These are phyloP conservation scores for Alligator sinensis DNA, from an alignment of 2,113 vertebrate species.

Conservation along the genomic window DNA sequence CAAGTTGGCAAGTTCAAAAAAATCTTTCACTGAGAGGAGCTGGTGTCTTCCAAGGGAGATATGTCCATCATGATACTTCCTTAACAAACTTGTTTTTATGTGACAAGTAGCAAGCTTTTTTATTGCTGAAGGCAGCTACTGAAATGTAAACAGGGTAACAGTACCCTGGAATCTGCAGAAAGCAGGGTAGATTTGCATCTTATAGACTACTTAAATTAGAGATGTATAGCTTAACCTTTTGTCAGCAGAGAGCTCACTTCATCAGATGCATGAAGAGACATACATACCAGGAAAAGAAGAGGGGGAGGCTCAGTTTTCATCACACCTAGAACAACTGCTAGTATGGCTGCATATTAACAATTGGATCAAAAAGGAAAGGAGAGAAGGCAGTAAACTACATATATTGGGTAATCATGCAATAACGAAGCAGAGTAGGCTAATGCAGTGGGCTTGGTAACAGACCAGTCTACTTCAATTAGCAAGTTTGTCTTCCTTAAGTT, in stretches of 20 bases:
- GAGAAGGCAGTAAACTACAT: background rate
- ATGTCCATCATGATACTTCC: background rate
- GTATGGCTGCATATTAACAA: background rate
- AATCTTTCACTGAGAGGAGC: background rate
- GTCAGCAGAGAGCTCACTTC: too few relatives aligned
- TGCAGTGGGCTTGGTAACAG: background rate
- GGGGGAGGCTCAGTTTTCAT: background rate
- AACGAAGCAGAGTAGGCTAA: background rate
- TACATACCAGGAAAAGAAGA: background rate
- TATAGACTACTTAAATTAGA: too few relatives aligned
- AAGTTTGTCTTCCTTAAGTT: background rate
- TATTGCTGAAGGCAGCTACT: background rate
- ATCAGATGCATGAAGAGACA: too few relatives aligned
- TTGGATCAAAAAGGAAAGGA: background rate
- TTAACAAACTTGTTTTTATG: background rate
- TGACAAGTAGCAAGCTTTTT: background rate
- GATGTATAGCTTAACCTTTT: too few relatives aligned
- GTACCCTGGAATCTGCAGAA: background rate
- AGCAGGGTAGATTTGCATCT: too few relatives aligned
- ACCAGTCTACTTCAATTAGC: background rate
- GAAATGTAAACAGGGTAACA: background rate
- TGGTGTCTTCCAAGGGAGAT: background rate
- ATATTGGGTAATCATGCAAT: background rate
- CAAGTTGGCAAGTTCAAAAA: background rate
- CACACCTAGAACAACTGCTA: background rate